A percentile compares a stretch with the other conserved stretches of the same genome.
These are phyloP conservation scores for Melipona beecheii DNA, from an alignment of 2,888 invertebrate genomes.

Conservation along the genomic window DNA sequence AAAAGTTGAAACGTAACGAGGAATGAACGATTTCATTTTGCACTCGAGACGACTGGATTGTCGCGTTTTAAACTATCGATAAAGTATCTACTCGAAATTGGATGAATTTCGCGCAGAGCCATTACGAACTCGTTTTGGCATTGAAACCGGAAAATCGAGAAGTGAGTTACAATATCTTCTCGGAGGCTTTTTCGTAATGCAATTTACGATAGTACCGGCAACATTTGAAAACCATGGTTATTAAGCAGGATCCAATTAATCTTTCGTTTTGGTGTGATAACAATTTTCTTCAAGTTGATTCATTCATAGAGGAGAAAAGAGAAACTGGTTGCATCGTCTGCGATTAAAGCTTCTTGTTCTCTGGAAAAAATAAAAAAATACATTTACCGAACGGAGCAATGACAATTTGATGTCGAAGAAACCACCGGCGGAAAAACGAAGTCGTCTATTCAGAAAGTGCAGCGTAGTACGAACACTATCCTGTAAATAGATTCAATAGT, in stretches of 20 bases:
- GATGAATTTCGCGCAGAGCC: neutral
- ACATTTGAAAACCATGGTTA: conserved; percentile 14
- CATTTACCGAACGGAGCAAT: conserved; percentile 78
- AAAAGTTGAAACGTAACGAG: neutral
- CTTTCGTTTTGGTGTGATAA: neutral
- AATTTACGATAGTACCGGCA: conserved; percentile 8
- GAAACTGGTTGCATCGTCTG: too few species aligned
- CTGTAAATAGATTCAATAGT: conserved; percentile 15
- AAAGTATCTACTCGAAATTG: neutral
- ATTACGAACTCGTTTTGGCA: neutral
- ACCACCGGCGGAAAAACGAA: conserved; percentile 79
- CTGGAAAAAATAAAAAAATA: neutral
- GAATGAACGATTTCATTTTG: neutral
- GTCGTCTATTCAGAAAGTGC: conserved; percentile 75
- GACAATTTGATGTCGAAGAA: conserved; percentile 78
- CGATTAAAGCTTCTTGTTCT: neutral
- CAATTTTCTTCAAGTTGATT: neutral
- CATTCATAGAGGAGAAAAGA: neutral
- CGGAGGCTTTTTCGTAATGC: neutral
- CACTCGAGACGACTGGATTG: neutral
- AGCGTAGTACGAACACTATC: conserved; percentile 55
- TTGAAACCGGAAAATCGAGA: neutral
- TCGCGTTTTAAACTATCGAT: neutral
- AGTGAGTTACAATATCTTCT: neutral
- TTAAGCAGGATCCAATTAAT: conserved; percentile 33